These are phyloP conservation scores for Podabrus alpinus DNA, from an alignment of 2,888 invertebrate species.

Conservation along the genomic window DNA sequence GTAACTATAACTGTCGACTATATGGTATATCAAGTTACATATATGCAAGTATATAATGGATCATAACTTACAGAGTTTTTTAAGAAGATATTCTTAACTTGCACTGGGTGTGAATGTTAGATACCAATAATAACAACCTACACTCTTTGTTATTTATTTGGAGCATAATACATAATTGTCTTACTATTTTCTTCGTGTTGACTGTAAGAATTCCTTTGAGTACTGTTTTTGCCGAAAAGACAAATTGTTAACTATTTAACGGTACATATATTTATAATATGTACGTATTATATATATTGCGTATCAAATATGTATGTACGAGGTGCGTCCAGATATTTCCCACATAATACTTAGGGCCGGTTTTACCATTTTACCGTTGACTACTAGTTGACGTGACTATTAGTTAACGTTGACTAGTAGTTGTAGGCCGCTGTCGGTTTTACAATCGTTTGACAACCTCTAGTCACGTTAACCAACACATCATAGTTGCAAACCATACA, in stretches of 20 bases:
- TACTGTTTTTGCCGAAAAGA: slow-evolving; percentile 27
- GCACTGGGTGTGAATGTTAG: slow-evolving; percentile 32
- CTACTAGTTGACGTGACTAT: too few species aligned
- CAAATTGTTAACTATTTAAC: background rate
- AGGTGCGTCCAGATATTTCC: too few species aligned
- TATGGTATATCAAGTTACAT: background rate
- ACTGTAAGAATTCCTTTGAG: slow-evolving; percentile 27
- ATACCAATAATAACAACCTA: slow-evolving; percentile 31
- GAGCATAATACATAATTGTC: slow-evolving; percentile 25
- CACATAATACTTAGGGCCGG: too few species aligned
- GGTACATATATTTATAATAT: background rate
- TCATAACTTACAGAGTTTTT: slow-evolving; percentile 17
- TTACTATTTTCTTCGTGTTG: slow-evolving; percentile 26
- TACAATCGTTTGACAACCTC: too few species aligned
- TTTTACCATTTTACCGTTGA: too few species aligned
- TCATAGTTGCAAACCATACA: too few species aligned
- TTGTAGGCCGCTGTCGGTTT: too few species aligned
- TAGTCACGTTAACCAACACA: too few species aligned
- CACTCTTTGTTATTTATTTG: slow-evolving; percentile 31
- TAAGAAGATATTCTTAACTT: slow-evolving; percentile 5
- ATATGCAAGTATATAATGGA: background rate
- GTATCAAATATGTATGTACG: background rate
- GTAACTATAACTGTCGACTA: background rate
- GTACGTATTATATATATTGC: background rate
- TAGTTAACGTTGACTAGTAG: too few species aligned